Evolutionary conservation across 2,888 invertebrate genomes (phyloP).

Genomic region (Aquatica leii): DNA sequence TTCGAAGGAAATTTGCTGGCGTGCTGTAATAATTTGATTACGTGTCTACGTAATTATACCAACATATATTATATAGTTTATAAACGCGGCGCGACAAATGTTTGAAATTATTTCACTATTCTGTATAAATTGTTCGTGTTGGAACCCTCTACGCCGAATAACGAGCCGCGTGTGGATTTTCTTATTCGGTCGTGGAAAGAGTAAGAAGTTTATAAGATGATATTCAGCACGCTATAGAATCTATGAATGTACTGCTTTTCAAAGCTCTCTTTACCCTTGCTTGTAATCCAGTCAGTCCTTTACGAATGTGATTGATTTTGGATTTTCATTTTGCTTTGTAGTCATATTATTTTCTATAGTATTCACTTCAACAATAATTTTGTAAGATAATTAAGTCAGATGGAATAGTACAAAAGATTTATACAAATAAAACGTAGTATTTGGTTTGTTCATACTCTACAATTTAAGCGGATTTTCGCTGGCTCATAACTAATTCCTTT

Average conservation of each 20-base stretch:
- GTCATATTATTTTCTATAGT: conserved; percentile 15
- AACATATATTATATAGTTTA: conserved; percentile 12
- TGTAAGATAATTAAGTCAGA: too few relatives aligned
- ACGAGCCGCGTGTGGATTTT: conserved; percentile 34
- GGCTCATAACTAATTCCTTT: too few relatives aligned
- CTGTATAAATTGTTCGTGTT: not conserved
- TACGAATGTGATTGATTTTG: conserved; percentile 37
- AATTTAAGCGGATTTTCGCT: too few relatives aligned
- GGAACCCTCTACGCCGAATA: conserved; percentile 9
- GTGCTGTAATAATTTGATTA: conserved; percentile 27
- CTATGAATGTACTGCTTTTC: conserved; percentile 40
- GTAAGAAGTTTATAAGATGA: conserved; percentile 43
- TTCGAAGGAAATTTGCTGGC: conserved; percentile 24
- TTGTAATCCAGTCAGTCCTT: conserved; percentile 42
- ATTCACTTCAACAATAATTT: too few relatives aligned
- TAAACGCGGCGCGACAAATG: not conserved
- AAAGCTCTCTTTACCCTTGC: conserved; percentile 40
- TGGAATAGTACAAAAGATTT: too few relatives aligned
- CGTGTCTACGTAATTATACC: conserved; percentile 15
- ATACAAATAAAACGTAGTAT: too few relatives aligned
- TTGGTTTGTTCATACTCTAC: too few relatives aligned
- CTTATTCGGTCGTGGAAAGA: conserved; percentile 25
- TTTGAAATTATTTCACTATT: conserved; percentile 9
- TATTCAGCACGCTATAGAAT: conserved; percentile 42
- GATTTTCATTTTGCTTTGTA: conserved; percentile 20